phyloP scores from a whole-genome alignment of 1,140 invertebrate genomes.

The Camponotus vicinus region DNA sequence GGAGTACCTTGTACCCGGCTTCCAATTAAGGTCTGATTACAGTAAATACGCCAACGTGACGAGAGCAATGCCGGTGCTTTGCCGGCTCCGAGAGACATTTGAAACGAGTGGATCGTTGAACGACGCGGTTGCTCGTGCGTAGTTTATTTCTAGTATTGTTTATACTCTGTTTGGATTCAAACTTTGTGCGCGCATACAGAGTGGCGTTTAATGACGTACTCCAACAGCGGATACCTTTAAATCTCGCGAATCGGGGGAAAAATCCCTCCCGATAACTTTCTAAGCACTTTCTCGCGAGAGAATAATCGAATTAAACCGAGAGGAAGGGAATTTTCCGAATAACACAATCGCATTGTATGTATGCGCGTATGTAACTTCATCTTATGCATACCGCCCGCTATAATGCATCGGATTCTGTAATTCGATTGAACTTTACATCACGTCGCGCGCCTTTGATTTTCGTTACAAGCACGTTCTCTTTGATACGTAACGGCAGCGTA shows the following conservation, averaged over 20 bases:
- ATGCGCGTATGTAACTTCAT: constrained; percentile 14
- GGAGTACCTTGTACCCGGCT: constrained; percentile 29
- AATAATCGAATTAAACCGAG: neutral
- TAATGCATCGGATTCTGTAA: constrained; percentile 28
- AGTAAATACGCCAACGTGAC: constrained; percentile 61
- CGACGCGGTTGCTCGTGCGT: neutral
- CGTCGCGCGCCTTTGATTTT: constrained; percentile 46
- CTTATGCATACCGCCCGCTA: constrained; percentile 40
- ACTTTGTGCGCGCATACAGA: neutral
- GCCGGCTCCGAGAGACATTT: neutral
- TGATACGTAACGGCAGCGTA: constrained; percentile 45
- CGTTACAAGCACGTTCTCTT: constrained; percentile 31
- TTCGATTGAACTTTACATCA: constrained; percentile 35
- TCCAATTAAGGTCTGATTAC: constrained; percentile 71
- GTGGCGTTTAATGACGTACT: neutral
- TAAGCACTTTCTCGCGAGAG: neutral
- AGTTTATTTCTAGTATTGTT: constrained; percentile 27
- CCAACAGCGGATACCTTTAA: neutral
- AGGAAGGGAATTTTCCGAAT: neutral
- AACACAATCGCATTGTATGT: neutral
- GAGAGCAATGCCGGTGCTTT: constrained; percentile 1
- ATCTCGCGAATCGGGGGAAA: neutral
- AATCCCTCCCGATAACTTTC: neutral
- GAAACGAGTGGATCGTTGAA: constrained; percentile 7
- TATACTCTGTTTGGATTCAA: neutral